Percentiles rank a stretch among this genome's conserved stretches.
phyloP scores from a whole-genome alignment of 2,888 invertebrate species.

The Ophion obscuratus region DNA sequence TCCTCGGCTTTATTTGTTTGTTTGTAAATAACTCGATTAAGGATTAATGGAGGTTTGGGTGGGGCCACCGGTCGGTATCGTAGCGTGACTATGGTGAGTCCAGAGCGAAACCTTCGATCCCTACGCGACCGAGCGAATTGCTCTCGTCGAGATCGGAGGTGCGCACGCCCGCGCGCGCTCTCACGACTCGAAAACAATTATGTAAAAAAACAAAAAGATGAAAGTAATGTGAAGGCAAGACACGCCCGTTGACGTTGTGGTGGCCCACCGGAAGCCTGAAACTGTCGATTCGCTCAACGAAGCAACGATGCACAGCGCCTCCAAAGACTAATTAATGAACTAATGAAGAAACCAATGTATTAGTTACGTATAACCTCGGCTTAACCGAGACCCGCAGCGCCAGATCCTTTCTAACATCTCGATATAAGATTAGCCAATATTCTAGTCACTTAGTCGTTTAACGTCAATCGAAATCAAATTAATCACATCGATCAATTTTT shows the following conservation, averaged over 20 bases:
- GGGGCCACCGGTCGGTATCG: constrained; percentile 50
- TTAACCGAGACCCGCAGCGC: constrained; percentile 39
- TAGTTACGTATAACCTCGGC: constrained; percentile 29
- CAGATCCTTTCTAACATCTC: constrained; percentile 73
- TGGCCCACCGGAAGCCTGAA: constrained; percentile 80
- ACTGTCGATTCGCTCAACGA: constrained; percentile 76
- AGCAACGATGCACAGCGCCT: constrained; percentile 83
- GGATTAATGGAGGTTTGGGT: constrained; percentile 78
- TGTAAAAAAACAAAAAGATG: background rate
- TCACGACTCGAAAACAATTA: background rate
- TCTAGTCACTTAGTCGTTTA: constrained; percentile 80
- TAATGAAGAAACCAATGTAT: constrained; percentile 52
- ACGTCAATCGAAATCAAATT: constrained; percentile 64
- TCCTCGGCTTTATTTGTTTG: constrained; percentile 45
- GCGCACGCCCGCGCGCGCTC: too few relatives aligned
- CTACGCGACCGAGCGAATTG: constrained; percentile 47
- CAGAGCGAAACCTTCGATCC: constrained; percentile 45
- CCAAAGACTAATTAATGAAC: constrained; percentile 82
- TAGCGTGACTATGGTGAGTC: background rate
- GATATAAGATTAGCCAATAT: constrained; percentile 73
- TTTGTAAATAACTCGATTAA: constrained; percentile 76
- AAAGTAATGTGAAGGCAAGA: background rate
- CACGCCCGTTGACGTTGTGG: constrained; percentile 39
- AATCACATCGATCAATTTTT: constrained; percentile 53
- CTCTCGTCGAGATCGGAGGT: constrained; percentile 15